phyloP scores from a whole-genome alignment of 2,888 invertebrate species.

The Lithophane leautieri region DNA sequence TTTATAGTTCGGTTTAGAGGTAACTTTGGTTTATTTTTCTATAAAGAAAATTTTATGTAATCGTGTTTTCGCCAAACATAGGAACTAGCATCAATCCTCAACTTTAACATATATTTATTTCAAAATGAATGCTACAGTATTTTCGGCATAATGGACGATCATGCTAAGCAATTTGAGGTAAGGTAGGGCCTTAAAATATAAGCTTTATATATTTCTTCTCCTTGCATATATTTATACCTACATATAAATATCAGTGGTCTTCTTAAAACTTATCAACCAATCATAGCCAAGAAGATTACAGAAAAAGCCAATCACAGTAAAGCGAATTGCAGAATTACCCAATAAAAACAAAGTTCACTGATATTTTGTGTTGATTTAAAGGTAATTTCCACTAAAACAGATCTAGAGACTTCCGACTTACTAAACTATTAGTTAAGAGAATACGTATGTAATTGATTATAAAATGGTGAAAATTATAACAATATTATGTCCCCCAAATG shows the following conservation, averaged over 20 bases:
- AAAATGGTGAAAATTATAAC: slow-evolving; percentile 79
- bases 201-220: not conserved
- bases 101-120: too few relatives aligned
- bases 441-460: slow-evolving; percentile 76
- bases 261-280: not conserved
- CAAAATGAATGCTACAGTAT: too few relatives aligned
- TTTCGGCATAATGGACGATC: too few relatives aligned
- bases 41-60: too few relatives aligned
- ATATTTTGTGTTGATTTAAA: not conserved
- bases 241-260: not conserved
- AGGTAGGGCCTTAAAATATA: too few relatives aligned
- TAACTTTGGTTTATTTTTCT: too few relatives aligned
- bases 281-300: not conserved
- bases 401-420: slow-evolving; percentile 70
- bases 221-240: not conserved
- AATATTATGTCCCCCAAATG: slow-evolving; percentile 75
- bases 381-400: slow-evolving; percentile 58
- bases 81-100: too few relatives aligned
- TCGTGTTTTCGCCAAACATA: too few relatives aligned
- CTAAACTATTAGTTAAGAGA: slow-evolving; percentile 72
- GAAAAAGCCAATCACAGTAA: slow-evolving; percentile 8
- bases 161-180: too few relatives aligned
- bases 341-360: not conserved
- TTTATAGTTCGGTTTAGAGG: too few relatives aligned
- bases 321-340: not conserved